Conservation (phyloP, 2,113 vertebrate genomes). For the Polyodon spathula region DNA sequence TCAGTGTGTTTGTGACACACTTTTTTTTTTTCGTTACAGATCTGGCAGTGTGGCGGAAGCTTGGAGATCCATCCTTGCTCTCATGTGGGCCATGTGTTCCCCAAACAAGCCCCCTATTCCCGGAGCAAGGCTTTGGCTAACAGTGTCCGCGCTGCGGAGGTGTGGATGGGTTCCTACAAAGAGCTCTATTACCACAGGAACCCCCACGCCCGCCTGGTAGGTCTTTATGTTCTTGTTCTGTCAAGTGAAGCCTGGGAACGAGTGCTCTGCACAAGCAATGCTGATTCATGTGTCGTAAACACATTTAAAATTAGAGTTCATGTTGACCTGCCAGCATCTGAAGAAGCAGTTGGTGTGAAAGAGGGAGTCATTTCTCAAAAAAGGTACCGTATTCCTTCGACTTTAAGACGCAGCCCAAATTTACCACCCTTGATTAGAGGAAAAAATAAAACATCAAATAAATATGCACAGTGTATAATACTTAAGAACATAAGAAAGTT, state of each 20-base stretch:
- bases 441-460: no score
- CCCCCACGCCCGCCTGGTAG: conserved; percentile 82
- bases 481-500: no score
- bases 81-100: conserved; percentile 91
- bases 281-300: no score
- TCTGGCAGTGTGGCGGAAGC: conserved; percentile 94
- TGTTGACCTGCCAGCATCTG: no score
- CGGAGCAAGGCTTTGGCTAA: conserved; percentile 89
- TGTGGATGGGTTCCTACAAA: conserved; percentile 94
- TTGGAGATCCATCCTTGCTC: conserved; percentile 93
- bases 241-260: neutral
- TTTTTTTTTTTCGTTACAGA: conserved; percentile 53
- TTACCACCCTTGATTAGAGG: no score
- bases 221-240: conserved; percentile 22
- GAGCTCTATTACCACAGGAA: conserved; percentile 88
- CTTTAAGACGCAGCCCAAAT: no score
- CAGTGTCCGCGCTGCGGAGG: conserved; percentile 86
- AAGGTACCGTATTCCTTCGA: no score
- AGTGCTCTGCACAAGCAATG: neutral
- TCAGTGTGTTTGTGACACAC: conserved; percentile 18
- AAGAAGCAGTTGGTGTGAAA: no score
- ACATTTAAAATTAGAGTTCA: no score
- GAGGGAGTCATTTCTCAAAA: no score
- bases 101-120: conserved; percentile 89
- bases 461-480: no score